phyloP scores from a whole-genome alignment of 2,888 invertebrate genomes.

The Volucella inflata region DNA sequence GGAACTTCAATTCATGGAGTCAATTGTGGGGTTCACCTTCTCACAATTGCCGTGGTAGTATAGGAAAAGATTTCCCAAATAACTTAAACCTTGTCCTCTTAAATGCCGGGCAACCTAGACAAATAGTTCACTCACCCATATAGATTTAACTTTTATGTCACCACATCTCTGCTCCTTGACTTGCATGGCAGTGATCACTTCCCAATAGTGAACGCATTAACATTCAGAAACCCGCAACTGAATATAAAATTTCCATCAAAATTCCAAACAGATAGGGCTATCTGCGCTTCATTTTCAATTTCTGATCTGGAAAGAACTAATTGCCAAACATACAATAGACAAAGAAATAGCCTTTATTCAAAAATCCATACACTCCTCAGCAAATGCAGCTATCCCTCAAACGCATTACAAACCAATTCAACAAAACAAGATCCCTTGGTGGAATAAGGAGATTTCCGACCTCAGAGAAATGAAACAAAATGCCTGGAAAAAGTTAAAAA shows the following conservation, averaged over 20 bases:
- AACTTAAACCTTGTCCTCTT: conserved; percentile 32
- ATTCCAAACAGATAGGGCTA: conserved; percentile 13
- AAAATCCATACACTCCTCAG: too few species aligned
- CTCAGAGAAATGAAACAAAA: conserved; percentile 9
- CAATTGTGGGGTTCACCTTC: conserved; percentile 45
- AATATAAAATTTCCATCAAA: background rate
- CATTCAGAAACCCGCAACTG: background rate
- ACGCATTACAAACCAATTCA: background rate
- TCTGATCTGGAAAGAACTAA: too few species aligned
- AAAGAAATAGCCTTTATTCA: background rate
- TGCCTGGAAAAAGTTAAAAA: conserved; percentile 7
- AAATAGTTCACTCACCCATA: too few species aligned
- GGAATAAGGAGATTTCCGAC: background rate
- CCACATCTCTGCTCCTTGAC: conserved; percentile 28
- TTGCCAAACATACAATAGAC: too few species aligned
- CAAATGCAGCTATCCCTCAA: too few species aligned
- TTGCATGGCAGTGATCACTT: conserved; percentile 43
- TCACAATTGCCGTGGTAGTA: conserved; percentile 32
- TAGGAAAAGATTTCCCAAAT: conserved; percentile 28
- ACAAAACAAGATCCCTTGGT: conserved; percentile 13
- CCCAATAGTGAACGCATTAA: conserved; percentile 7
- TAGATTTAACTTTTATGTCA: conserved; percentile 54
- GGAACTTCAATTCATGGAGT: conserved; percentile 51
- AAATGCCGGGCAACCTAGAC: conserved; percentile 49
- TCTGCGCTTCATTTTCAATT: too few species aligned